Conservation (phyloP, 2,113 vertebrate genomes). For the Dasypus novemcinctus region DNA sequence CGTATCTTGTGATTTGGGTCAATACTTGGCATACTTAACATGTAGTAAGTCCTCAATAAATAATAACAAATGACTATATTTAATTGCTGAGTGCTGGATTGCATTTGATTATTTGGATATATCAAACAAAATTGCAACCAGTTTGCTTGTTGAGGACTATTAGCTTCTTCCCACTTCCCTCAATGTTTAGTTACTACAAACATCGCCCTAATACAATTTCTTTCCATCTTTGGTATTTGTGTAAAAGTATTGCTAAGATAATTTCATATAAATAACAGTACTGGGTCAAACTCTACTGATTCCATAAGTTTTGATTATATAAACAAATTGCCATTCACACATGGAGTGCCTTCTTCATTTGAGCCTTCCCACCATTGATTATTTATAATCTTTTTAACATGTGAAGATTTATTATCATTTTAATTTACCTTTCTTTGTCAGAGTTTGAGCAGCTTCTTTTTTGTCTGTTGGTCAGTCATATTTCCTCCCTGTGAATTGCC, state of each 20-base stretch:
- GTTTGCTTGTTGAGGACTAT: not conserved
- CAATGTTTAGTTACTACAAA: not conserved
- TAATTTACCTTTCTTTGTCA: not conserved
- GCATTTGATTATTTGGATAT: too few species aligned
- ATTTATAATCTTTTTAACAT: not conserved
- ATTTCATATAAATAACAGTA: not conserved
- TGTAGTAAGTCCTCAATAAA: not conserved
- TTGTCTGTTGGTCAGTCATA: not conserved
- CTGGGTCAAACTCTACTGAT: not conserved
- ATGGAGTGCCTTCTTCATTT: not conserved
- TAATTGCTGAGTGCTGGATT: not conserved
- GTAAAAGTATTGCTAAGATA: not conserved
- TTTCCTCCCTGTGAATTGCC: not conserved
- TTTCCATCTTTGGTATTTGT: not conserved
- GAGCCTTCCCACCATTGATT: not conserved
- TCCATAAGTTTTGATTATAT: not conserved
- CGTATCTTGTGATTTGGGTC: not conserved
- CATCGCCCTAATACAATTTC: not conserved
- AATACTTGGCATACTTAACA: not conserved
- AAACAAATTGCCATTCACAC: not conserved
- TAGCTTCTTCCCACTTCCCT: not conserved
- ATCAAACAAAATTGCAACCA: not conserved
- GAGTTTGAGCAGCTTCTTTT: not conserved
- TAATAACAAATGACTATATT: not conserved
- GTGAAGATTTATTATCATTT: not conserved